Conservation (phyloP, 2,797 vertebrate genomes). For the Acanthiza pusilla region DNA sequence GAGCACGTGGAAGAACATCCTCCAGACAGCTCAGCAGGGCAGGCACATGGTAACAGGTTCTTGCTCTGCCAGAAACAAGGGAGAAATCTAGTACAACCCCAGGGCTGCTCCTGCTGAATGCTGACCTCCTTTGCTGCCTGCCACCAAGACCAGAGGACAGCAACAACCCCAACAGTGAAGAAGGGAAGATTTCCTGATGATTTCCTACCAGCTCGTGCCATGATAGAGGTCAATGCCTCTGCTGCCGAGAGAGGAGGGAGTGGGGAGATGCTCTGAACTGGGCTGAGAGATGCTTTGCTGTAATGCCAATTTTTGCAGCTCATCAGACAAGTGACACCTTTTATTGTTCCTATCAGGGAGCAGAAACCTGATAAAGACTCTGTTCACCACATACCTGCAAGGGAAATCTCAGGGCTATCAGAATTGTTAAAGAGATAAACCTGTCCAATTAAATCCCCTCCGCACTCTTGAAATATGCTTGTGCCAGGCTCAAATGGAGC, state of each 20-base stretch:
- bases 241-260: background rate
- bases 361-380: constrained; percentile 40
- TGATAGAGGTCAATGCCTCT: background rate
- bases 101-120: background rate
- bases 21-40: background rate
- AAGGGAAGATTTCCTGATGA: background rate
- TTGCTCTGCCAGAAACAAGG: background rate
- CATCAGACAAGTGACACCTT: constrained; percentile 16
- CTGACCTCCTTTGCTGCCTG: background rate
- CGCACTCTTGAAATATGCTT: constrained; percentile 9
- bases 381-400: constrained; percentile 9
- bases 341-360: background rate
- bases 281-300: background rate
- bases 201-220: background rate
- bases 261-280: background rate
- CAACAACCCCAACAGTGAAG: background rate
- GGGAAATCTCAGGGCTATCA: constrained; percentile 29
- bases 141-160: background rate
- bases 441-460: constrained; percentile 51
- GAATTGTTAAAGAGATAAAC: constrained; percentile 46
- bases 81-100: background rate
- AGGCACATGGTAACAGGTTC: background rate
- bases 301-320: constrained; percentile 3
- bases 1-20: background rate
- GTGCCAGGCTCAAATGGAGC: constrained; percentile 7